A percentile compares a stretch with the other conserved stretches of the same genome.
These are phyloP conservation scores for Trichogramma evanescens DNA, from an alignment of 2,888 invertebrate species.

Conservation along the genomic window DNA sequence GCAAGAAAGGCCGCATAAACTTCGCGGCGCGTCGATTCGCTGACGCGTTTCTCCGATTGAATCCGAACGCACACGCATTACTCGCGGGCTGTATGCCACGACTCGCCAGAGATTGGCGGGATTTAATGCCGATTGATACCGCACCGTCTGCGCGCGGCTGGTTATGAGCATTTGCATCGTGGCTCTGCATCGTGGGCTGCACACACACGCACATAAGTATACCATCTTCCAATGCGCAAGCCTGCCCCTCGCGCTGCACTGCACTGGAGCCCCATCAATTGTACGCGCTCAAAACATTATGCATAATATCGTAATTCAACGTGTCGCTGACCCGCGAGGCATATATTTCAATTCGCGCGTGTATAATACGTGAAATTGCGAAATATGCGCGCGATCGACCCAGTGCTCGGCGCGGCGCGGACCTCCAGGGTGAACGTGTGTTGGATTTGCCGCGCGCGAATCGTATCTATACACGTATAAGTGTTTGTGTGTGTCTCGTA, in stretches of 20 bases:
- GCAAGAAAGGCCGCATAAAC: constrained; percentile 13
- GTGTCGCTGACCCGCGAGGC: no score
- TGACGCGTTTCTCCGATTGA: constrained; percentile 4
- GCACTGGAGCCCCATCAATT: no score
- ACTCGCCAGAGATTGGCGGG: not conserved
- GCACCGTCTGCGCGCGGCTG: not conserved
- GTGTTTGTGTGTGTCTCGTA: not conserved
- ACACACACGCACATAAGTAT: no score
- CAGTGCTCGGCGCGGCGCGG: not conserved
- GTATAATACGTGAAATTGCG: not conserved
- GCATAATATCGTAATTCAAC: no score
- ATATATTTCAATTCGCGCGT: no score
- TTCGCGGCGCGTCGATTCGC: not conserved
- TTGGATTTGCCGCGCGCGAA: constrained; percentile 11
- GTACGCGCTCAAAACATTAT: no score
- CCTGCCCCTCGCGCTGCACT: no score
- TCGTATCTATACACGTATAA: not conserved
- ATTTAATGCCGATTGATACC: not conserved
- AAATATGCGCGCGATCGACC: not conserved
- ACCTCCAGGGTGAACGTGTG: not conserved
- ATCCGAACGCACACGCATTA: no score
- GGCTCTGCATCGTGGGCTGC: not conserved
- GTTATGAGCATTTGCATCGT: not conserved
- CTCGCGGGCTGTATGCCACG: not conserved
- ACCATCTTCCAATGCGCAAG: no score